Conservation (phyloP, 2,113 vertebrate species). For the Sula dactylatra region DNA sequence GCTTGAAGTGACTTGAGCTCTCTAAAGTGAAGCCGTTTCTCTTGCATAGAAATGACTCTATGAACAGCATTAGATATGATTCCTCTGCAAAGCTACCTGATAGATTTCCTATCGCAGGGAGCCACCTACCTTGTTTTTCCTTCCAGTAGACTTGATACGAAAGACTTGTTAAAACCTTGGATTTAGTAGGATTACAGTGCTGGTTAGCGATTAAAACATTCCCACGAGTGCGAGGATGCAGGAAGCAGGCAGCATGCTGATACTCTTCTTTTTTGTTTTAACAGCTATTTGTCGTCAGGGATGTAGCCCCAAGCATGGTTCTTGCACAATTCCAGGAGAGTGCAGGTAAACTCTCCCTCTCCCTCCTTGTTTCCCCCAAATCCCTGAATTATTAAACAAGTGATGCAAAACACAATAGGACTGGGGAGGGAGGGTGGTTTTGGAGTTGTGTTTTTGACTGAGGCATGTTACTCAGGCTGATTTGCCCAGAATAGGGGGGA, state of each 20-base stretch:
- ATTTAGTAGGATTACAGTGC: slow-evolving; percentile 65
- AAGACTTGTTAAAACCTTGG: slow-evolving; percentile 53
- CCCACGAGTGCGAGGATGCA: slow-evolving; percentile 1
- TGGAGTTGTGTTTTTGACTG: slow-evolving; percentile 19
- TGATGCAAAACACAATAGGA: neutral
- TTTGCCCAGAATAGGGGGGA: slow-evolving; percentile 42
- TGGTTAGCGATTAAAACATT: slow-evolving; percentile 61
- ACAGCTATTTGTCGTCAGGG: slow-evolving; percentile 96
- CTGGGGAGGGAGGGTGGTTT: neutral
- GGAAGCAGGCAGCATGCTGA: slow-evolving; percentile 16
- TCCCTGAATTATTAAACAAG: neutral
- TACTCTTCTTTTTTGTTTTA: slow-evolving; percentile 4
- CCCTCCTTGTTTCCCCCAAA: neutral
- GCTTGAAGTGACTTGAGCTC: neutral
- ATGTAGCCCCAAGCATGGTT: slow-evolving; percentile 93
- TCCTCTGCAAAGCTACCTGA: neutral
- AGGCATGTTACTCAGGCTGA: slow-evolving; percentile 67
- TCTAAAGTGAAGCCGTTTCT: neutral
- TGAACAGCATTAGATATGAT: accelerated
- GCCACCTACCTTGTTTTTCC: slow-evolving; percentile 31
- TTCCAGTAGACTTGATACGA: slow-evolving; percentile 33
- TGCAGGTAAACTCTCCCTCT: slow-evolving; percentile 86
- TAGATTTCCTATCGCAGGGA: neutral
- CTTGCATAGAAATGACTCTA: neutral
- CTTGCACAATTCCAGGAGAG: slow-evolving; percentile 90